Evolutionary conservation across 2,888 invertebrate genomes (phyloP).

Genomic region (Leucoptera coffeella): DNA sequence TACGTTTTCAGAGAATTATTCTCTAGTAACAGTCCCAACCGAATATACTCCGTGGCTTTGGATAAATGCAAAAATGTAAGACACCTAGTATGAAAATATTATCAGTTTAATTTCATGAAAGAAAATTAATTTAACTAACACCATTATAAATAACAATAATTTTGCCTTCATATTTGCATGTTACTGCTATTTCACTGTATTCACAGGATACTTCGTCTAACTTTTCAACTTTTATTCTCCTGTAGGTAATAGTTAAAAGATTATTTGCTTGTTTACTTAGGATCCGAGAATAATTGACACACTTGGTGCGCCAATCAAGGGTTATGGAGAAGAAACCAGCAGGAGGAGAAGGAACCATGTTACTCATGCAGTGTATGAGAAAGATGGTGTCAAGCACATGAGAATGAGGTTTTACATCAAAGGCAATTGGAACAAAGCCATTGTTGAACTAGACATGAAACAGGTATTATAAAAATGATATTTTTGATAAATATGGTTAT

Average conservation of each 20-base stretch:
- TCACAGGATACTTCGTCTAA: too few relatives aligned
- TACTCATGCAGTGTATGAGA: constrained; percentile 68
- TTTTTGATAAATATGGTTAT: too few relatives aligned
- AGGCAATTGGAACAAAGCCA: constrained; percentile 73
- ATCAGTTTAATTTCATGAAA: too few relatives aligned
- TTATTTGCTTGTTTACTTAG: constrained; percentile 18
- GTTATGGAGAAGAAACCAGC: constrained; percentile 80
- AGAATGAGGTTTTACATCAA: constrained; percentile 88
- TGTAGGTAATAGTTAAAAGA: too few relatives aligned
- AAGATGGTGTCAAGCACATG: constrained; percentile 72
- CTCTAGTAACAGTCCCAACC: constrained; percentile 81
- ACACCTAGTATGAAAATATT: too few relatives aligned
- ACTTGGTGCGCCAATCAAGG: constrained; percentile 86
- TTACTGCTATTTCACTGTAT: too few relatives aligned
- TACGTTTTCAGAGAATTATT: constrained; percentile 81
- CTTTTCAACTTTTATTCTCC: too few relatives aligned
- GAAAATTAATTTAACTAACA: too few relatives aligned
- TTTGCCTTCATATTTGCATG: too few relatives aligned
- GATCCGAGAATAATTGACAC: constrained; percentile 72
- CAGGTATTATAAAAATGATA: too few relatives aligned
- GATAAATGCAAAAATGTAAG: constrained; percentile 64
- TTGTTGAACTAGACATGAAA: constrained; percentile 81
- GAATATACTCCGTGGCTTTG: constrained; percentile 73
- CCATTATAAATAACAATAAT: too few relatives aligned
- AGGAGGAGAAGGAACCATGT: constrained; percentile 80